Evolutionary conservation across 2,113 vertebrate species (phyloP), one percentile per base, ranked within the genome.

Genomic region (Protobothrops flavoviridis): DNA sequence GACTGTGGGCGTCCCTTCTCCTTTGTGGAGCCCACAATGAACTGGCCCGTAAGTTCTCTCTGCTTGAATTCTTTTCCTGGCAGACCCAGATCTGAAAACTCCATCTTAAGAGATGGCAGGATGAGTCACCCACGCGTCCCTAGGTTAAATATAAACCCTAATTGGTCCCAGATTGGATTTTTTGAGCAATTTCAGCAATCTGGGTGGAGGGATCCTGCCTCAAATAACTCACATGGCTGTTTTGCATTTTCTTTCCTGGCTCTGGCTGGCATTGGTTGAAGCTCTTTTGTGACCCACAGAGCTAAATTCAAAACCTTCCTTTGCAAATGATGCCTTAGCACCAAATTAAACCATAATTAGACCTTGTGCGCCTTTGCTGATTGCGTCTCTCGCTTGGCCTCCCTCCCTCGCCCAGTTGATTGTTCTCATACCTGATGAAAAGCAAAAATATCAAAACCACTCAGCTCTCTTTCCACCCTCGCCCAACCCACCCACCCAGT

Each of bases 301-400:
- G 81, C 89, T 90, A 43, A 87, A 90, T 90, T 56, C 10, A 24
- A 87, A 90, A 26, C 89, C 92, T 85, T 87, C 23, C 3, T 15
- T 52, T 90, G 89, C 56, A 86, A 93, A 43, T 6, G 23, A 61
- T 90, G 92, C 74, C 45, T 90, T 52, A 53, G 74, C 43, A 15
- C 45, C 89, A 87, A 87, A 93, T 93, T 93, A 93, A 64, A 57
- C 56, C 92, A 23, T 90, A 90, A 93, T 93, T 93, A 93, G 89
- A 55, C 56, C 56, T 90, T 48, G 26, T 86, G 74, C 21, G 23
- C 74, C 52, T 90, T 90, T 43, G 74, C 88, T 93, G 92, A 93
- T 93, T 90, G 92, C 89, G 8, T 53, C 13, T 86, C 92, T 89
- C 39, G 24, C 48, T 39, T 20, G 13, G 26, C 59, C 39, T 39